These are phyloP conservation scores for Maconellicoccus hirsutus DNA, from an alignment of 1,140 invertebrate genomes.

Conservation along the genomic window DNA sequence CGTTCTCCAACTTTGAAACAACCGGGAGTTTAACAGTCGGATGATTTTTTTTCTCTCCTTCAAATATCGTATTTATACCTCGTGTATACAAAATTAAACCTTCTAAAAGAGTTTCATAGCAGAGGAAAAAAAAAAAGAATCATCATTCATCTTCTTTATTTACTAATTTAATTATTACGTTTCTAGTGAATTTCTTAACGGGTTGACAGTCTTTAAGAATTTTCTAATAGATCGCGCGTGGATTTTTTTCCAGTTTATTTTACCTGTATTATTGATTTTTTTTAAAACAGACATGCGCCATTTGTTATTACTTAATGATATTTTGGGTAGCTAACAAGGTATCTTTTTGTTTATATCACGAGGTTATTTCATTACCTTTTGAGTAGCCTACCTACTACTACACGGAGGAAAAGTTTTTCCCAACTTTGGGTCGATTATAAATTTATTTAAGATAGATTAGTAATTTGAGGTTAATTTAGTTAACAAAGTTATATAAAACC, in stretches of 20 bases:
- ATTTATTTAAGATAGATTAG: too few species aligned
- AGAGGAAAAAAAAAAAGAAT: neutral
- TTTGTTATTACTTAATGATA: too few species aligned
- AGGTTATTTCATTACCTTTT: too few species aligned
- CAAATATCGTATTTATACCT: neutral
- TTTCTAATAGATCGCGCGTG: neutral
- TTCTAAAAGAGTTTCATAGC: neutral
- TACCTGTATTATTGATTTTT: too few species aligned
- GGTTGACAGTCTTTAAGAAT: neutral
- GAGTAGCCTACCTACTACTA: too few species aligned
- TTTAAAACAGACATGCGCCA: too few species aligned
- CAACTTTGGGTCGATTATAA: too few species aligned
- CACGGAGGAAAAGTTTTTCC: too few species aligned
- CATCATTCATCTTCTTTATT: constrained; percentile 10
- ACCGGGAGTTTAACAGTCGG: constrained; percentile 7
- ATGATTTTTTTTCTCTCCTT: neutral
- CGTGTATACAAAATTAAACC: constrained; percentile 4
- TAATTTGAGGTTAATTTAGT: too few species aligned
- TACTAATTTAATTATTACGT: neutral
- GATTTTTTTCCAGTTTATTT: neutral
- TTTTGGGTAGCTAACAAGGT: too few species aligned
- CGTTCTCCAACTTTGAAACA: constrained; percentile 11
- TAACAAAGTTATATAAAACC: too few species aligned
- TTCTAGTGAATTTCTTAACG: neutral
- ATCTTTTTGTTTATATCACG: too few species aligned